phyloP scores from a whole-genome alignment of 2,888 invertebrate species.

The Dynastes grantii region DNA sequence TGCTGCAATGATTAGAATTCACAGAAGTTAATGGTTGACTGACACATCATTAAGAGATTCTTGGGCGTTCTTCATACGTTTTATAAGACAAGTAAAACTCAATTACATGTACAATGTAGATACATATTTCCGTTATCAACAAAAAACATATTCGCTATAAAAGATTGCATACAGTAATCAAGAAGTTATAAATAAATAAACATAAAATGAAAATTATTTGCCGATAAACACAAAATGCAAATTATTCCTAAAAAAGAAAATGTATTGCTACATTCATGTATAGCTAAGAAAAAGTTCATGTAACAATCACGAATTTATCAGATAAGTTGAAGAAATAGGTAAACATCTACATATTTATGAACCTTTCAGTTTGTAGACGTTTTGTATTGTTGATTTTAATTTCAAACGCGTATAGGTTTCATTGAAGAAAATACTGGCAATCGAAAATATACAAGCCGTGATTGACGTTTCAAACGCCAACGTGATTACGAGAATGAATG shows the following conservation, averaged over 20 bases:
- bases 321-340: neutral
- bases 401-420: neutral
- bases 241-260: neutral
- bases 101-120: neutral
- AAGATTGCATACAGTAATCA: neutral
- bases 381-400: neutral
- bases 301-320: too few relatives aligned
- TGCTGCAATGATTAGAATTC: conserved; percentile 9
- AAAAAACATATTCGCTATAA: neutral
- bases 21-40: conserved; percentile 28
- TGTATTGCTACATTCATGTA: neutral
- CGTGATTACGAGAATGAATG: conserved; percentile 26
- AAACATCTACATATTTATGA: neutral
- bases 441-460: conserved; percentile 29
- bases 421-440: conserved; percentile 16
- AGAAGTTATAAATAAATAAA: too few relatives aligned
- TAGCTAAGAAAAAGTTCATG: neutral
- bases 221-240: neutral
- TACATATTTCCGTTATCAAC: too few relatives aligned
- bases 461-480: conserved; percentile 4
- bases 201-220: too few relatives aligned
- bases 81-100: neutral
- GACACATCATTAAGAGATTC: conserved; percentile 32
- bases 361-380: neutral
- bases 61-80: conserved; percentile 10